Evolutionary conservation across 2,888 invertebrate genomes (phyloP), one percentile per base, ranked within the genome.

Genomic region (Dexiosoma caninum): DNA sequence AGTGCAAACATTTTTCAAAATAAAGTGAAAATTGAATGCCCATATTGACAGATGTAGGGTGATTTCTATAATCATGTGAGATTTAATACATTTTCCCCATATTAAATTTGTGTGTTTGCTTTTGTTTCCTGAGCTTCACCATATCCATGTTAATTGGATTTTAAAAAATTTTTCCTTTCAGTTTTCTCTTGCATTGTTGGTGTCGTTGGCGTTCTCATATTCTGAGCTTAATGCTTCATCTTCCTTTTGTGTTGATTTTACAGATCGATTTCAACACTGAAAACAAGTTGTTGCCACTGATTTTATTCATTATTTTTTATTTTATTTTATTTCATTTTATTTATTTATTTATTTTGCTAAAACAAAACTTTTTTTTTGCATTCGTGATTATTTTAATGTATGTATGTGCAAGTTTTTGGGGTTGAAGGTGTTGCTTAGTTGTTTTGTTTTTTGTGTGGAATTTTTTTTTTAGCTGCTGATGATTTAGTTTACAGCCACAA

Each of bases 361-460:
- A 55, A 44, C 5, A 42, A 49, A 59, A 59, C n/a, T 2, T 5
- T 8, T 44, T 30, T 55, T 69, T 62, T 55, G 42, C n/a, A 60
- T 46, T 64, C 64, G 70, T 78, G 70, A 64, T 64, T 64, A 49
- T 42, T 71, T 49, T 21, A 14, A 59, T 55, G 35, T 78, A 49
- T 32, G 9, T 78, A 49, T 32, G 9, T 69, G 44, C 12, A 53
- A 59, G 49, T 77, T 35, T 78, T 77, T 77, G 81, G 81, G 77
- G 77, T 81, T 81, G 77, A 81, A 81, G 81, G 81, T 81, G 81
- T 77, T 81, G 77, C 72, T 77, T 76, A 80, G 76, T 72, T 75
- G 55, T 49, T 60, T 30, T 14, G 35, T 40, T 57, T 66, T 62
- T 21, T 78, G 51, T 40, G 3, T 57, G 55, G 62, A 2, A 42